Conservation (phyloP, 2,888 invertebrate genomes). For the Habrosyne pyritoides region DNA sequence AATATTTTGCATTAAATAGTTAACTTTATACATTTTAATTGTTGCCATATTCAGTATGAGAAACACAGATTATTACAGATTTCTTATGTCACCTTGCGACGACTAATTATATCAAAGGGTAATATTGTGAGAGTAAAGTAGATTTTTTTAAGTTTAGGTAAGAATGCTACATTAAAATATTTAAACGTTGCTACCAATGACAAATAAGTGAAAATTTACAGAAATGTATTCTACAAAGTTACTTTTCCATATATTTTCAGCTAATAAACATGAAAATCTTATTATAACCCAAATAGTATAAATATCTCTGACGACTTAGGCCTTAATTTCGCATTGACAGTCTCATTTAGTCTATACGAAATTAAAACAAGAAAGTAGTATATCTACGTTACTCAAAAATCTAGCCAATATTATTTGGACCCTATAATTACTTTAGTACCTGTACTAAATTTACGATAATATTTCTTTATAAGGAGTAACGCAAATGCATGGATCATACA, state of each 20-base stretch:
- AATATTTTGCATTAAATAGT: no score
- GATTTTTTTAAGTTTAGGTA: conserved; percentile 1
- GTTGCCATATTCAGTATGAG: not conserved
- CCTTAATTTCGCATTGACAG: conserved; percentile 11
- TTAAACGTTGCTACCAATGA: not conserved
- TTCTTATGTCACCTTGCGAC: not conserved
- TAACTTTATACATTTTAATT: not conserved
- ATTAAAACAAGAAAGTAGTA: conserved; percentile 22
- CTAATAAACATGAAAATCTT: no score
- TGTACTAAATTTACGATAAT: conserved; percentile 53
- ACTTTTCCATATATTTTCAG: not conserved
- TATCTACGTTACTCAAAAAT: conserved; percentile 55
- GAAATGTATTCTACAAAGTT: not conserved
- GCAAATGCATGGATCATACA: conserved; percentile 21
- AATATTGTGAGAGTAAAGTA: not conserved
- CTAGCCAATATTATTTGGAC: conserved; percentile 66
- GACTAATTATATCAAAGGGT: not conserved
- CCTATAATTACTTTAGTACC: conserved; percentile 61
- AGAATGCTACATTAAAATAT: not conserved
- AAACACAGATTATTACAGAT: not conserved
- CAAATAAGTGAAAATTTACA: not conserved
- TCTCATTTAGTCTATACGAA: conserved; percentile 7
- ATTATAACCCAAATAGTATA: not conserved
- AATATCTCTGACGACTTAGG: not conserved
- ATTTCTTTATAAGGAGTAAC: conserved; percentile 35